Evolutionary conservation across 2,113 vertebrate genomes (phyloP).

Genomic region (Bubo scandiacus): DNA sequence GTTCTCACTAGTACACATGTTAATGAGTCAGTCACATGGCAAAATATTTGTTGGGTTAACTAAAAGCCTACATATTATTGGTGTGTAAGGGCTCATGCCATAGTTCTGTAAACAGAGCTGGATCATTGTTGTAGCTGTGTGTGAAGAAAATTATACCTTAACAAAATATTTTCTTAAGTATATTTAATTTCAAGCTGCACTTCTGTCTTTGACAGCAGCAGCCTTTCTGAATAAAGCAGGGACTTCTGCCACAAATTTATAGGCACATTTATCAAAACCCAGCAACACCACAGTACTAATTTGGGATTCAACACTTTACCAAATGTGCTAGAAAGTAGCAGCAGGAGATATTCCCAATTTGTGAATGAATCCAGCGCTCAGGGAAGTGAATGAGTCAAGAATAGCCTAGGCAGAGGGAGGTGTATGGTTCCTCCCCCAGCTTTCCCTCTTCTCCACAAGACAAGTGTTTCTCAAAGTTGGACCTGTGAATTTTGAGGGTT

Average conservation of each 20-base stretch:
- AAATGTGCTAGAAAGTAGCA: conserved; percentile 36
- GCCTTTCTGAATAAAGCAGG: background rate
- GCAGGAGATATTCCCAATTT: conserved; percentile 6
- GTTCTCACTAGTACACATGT: background rate
- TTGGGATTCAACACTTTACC: conserved; percentile 24
- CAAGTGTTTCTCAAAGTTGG: background rate
- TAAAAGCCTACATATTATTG: background rate
- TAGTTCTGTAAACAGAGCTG: background rate
- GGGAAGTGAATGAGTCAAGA: conserved; percentile 12
- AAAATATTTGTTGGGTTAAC: conserved; percentile 13
- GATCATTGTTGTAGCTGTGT: background rate
- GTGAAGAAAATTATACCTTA: background rate
- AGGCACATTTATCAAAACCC: conserved; percentile 11
- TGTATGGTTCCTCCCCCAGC: background rate
- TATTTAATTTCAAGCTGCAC: background rate
- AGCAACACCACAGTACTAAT: conserved; percentile 8
- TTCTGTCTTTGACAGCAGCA: background rate
- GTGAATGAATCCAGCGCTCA: conserved; percentile 42
- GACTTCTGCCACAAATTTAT: background rate
- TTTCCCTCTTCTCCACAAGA: background rate
- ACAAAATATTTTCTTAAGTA: background rate
- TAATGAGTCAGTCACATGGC: background rate
- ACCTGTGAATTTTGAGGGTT: background rate
- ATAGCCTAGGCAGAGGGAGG: background rate
- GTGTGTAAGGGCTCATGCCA: background rate